phyloP scores from a whole-genome alignment of 2,113 vertebrate genomes.

The Micronycteris hirsuta region DNA sequence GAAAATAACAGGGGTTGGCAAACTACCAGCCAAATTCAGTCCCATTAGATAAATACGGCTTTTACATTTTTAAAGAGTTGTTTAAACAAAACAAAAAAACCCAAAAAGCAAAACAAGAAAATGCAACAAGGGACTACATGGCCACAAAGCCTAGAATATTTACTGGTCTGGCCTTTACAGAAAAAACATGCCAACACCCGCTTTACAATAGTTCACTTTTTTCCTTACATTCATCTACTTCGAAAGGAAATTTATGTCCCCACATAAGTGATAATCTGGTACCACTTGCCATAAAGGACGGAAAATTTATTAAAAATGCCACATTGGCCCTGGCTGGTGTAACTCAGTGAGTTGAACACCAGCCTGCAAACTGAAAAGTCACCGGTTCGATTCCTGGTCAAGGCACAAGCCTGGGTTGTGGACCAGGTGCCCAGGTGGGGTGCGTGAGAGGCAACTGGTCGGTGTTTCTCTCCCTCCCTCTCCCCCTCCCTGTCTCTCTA shows the following conservation, averaged over 20 bases:
- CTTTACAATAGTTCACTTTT: background rate
- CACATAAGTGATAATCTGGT: background rate
- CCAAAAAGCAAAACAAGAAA: background rate
- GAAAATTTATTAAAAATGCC: background rate
- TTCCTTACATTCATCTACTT: background rate
- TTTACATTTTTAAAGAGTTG: background rate
- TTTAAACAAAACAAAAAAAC: background rate
- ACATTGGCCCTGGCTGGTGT: no score
- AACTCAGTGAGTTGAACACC: no score
- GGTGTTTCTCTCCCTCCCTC: no score
- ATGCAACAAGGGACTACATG: background rate
- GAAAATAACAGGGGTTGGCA: background rate
- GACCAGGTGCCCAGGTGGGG: no score
- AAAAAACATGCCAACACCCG: background rate
- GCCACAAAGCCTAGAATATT: background rate
- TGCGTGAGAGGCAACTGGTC: no score
- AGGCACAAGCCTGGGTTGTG: no score
- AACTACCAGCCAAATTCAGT: background rate
- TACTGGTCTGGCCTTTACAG: background rate
- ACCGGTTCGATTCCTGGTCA: no score
- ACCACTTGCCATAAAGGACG: background rate
- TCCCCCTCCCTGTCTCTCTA: no score
- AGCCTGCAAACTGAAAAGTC: no score
- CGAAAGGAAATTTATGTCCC: background rate
- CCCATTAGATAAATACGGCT: background rate